Evolutionary conservation across 2,797 vertebrate species (phyloP).

Genomic region (Neomorphus geoffroyi): DNA sequence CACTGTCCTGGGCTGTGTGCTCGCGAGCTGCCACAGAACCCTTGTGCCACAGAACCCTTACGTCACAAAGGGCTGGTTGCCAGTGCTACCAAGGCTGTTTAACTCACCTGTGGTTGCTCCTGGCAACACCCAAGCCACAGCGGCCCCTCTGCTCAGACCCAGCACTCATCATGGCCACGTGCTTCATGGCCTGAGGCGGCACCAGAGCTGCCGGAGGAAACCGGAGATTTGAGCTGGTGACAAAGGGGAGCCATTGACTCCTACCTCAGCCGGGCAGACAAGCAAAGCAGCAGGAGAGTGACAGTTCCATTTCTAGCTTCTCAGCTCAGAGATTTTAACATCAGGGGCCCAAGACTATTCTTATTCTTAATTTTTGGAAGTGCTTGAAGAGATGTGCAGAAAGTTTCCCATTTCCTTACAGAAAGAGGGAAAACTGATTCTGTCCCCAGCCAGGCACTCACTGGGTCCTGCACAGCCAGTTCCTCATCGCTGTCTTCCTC

Average conservation of each 20-base stretch:
- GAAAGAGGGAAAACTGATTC: not conserved
- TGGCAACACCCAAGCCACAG: too few species aligned
- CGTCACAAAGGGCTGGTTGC: too few species aligned
- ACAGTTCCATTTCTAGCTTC: not conserved
- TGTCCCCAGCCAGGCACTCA: slow-evolving; percentile 59
- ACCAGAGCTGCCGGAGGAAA: not conserved
- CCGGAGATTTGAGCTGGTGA: not conserved
- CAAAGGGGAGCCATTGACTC: too few species aligned
- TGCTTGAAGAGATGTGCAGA: rapidly evolving
- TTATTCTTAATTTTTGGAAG: not conserved
- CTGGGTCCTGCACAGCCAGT: slow-evolving; percentile 79
- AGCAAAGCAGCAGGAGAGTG: not conserved
- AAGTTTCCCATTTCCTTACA: not conserved
- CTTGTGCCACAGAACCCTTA: too few species aligned
- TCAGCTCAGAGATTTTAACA: not conserved
- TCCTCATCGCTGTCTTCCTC: slow-evolving; percentile 66
- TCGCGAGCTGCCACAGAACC: too few species aligned
- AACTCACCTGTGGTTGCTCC: too few species aligned
- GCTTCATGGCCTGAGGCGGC: not conserved
- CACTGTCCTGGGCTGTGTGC: too few species aligned
- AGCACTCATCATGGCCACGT: too few species aligned
- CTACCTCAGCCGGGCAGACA: not conserved
- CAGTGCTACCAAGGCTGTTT: too few species aligned
- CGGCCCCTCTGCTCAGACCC: too few species aligned
- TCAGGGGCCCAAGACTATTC: not conserved